Evolutionary conservation across 2,797 vertebrate genomes (phyloP).

Genomic region (Sebastes nivosus): DNA sequence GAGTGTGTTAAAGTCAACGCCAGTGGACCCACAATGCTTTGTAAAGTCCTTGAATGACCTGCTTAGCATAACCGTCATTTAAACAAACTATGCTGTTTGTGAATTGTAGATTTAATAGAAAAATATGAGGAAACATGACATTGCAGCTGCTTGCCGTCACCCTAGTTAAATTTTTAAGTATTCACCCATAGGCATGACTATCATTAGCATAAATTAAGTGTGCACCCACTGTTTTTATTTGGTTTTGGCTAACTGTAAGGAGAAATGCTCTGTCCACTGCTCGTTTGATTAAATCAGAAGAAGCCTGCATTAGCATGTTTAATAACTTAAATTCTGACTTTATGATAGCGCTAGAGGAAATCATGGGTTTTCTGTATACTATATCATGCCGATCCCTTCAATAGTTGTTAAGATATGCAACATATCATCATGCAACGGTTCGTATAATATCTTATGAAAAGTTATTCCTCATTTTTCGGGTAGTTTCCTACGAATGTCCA

Average conservation of each 20-base stretch:
- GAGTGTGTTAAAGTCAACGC: not conserved
- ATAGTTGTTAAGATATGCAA: too few relatives aligned
- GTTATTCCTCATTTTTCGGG: too few relatives aligned
- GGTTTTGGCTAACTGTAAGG: not conserved
- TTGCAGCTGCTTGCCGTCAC: constrained; percentile 35
- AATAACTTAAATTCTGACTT: too few relatives aligned
- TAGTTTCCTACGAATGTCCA: rapidly evolving
- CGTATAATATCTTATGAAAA: too few relatives aligned
- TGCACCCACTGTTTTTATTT: constrained; percentile 1
- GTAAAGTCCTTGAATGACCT: not conserved
- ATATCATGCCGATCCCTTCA: too few relatives aligned
- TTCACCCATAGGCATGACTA: constrained; percentile 2
- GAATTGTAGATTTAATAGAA: constrained; percentile 1
- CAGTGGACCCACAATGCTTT: not conserved
- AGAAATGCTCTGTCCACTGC: not conserved
- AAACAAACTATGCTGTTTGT: constrained; percentile 3
- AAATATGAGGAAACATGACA: constrained; percentile 23
- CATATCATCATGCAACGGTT: too few relatives aligned
- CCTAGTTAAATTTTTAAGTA: constrained; percentile 29
- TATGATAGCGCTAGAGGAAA: too few relatives aligned
- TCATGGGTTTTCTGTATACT: too few relatives aligned
- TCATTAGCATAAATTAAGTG: constrained; percentile 24
- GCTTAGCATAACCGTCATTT: not conserved
- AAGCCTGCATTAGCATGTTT: not conserved
- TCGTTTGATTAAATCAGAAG: not conserved